These are phyloP conservation scores for Clivina fossor DNA, from an alignment of 2,888 invertebrate species.

Conservation along the genomic window DNA sequence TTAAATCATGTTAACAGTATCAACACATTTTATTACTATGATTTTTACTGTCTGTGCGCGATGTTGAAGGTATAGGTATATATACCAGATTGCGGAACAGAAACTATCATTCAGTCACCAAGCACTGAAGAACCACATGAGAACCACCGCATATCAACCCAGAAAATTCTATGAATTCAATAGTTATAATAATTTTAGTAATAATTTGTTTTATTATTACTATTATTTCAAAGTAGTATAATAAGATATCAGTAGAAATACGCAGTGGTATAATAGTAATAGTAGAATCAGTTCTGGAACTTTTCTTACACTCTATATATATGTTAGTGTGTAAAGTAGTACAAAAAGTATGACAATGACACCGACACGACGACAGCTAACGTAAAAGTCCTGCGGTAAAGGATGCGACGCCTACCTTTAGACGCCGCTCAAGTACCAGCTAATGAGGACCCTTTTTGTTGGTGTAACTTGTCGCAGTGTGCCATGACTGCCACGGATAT, in stretches of 20 bases:
- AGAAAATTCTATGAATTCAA: too few relatives aligned
- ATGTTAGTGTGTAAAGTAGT: not conserved
- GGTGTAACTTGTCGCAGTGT: not conserved
- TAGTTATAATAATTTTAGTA: not conserved
- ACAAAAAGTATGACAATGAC: not conserved
- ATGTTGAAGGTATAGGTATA: too few relatives aligned
- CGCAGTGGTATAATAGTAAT: not conserved
- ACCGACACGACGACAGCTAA: not conserved
- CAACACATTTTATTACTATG: too few relatives aligned
- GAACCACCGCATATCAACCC: too few relatives aligned
- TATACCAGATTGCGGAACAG: too few relatives aligned
- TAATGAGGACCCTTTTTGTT: constrained; percentile 1
- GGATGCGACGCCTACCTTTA: constrained; percentile 1
- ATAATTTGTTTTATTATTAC: not conserved
- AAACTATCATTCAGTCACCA: too few relatives aligned
- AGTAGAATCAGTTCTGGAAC: not conserved
- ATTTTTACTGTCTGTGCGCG: too few relatives aligned
- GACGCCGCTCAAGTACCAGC: not conserved
- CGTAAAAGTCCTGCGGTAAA: too few relatives aligned
- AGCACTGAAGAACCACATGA: too few relatives aligned
- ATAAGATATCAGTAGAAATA: not conserved
- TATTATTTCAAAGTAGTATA: not conserved
- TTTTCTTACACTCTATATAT: not conserved
- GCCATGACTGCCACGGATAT: not conserved
- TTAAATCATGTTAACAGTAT: too few relatives aligned